Conservation (phyloP, 2,797 vertebrate species). For the Nyctibius grandis region DNA sequence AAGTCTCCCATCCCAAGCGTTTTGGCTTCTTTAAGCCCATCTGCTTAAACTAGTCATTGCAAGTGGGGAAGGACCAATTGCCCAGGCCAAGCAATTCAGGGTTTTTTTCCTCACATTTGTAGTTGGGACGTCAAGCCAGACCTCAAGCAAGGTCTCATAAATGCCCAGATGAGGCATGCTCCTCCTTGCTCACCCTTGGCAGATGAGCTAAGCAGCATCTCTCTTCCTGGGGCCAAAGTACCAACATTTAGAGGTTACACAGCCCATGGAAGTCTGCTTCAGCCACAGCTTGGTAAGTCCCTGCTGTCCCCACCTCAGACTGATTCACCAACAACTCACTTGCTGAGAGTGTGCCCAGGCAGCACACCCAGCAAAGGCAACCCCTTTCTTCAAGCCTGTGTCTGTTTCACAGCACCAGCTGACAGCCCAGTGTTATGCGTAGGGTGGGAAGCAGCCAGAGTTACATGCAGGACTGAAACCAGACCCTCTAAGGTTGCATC, state of each 20-base stretch:
- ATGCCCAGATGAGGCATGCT: background rate
- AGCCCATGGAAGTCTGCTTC: background rate
- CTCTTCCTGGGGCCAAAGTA: background rate
- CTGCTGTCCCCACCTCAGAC: rapidly evolving
- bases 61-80: background rate
- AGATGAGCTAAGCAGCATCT: background rate
- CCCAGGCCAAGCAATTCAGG: background rate
- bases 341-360: background rate
- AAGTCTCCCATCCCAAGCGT: background rate
- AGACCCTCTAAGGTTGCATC: background rate
- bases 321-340: background rate
- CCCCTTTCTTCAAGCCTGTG: background rate
- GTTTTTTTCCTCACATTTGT: background rate
- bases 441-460: background rate
- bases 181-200: background rate
- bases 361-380: background rate
- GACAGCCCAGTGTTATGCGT: rapidly evolving
- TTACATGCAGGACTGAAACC: background rate
- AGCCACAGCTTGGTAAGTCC: background rate
- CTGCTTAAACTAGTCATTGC: background rate
- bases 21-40: background rate
- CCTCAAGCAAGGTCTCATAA: background rate
- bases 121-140: background rate
- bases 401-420: background rate
- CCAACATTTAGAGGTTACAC: background rate